Conservation (phyloP, 35 echinoderm and acorn worm genomes). For the Amphiura filiformis region DNA sequence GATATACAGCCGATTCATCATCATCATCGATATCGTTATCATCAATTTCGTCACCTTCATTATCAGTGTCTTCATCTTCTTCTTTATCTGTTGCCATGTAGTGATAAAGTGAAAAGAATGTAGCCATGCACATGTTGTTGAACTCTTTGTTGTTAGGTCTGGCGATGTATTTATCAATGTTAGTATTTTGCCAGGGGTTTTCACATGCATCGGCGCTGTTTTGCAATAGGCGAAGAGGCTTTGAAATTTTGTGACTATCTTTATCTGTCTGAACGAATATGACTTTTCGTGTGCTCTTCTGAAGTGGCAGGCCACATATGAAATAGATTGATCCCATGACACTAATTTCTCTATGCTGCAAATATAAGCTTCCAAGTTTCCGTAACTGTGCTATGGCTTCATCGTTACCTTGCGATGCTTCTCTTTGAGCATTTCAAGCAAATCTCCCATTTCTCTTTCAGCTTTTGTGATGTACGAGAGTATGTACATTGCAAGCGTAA, state of each 20-base stretch:
- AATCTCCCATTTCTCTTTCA: conserved; percentile 58
- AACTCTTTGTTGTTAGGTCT: conserved; percentile 36
- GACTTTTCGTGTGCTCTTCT: conserved; percentile 28
- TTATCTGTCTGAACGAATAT: conserved; percentile 18
- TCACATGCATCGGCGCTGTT: conserved; percentile 12
- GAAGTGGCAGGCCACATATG: conserved; percentile 29
- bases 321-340: conserved; percentile 31
- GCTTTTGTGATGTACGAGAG: conserved; percentile 61
- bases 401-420: conserved; percentile 52
- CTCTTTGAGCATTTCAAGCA: conserved; percentile 30
- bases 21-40: not conserved
- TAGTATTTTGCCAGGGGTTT: conserved; percentile 38
- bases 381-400: conserved; percentile 30
- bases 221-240: conserved; percentile 29
- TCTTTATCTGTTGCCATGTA: not conserved
- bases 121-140: conserved; percentile 52
- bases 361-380: conserved; percentile 53
- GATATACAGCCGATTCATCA: not conserved
- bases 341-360: conserved; percentile 52
- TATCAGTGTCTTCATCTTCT: not conserved
- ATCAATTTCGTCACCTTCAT: not conserved
- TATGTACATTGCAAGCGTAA: conserved; percentile 51
- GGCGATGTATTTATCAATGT: conserved; percentile 50
- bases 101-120: conserved; percentile 36
- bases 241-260: conserved; percentile 30